Evolutionary conservation across 2,113 vertebrate species (phyloP), one percentile per base, ranked within the genome.

Genomic region (Osmerus mordax): DNA sequence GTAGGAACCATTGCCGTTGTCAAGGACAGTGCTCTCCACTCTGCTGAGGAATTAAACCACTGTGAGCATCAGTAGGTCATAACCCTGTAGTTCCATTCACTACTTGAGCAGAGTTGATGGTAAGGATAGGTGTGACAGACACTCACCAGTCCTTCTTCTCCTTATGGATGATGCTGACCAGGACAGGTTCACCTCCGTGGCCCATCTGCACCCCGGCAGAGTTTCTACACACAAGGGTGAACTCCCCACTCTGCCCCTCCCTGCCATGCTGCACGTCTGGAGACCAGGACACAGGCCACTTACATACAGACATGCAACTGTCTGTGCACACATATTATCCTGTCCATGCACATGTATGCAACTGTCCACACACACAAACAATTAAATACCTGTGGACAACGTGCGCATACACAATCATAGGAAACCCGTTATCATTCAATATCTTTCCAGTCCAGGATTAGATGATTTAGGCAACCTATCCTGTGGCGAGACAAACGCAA

Each of bases 1-100:
- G 81, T 96, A 99, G 0, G 95, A 94, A 0, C 96, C 96, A 5
- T 98, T 92, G 14, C 79, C 77, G 58, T 95, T 95, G 83, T 97
- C 96, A 8, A 87, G 84, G 61, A 96, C 88, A 0, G 78, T 71
- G 0, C 93, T 70, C 82, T 91, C 91, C 78, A 94, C 73, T 2
- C 80, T 72, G 80, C 96, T 98, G 73, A 29, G 60, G 19, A 62
- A 62, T 6, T 1, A n/a, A 11, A 19, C 23, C n/a, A 23, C 29
- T 64, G 61, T 63, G 62, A 32, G 8, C 32, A n/a, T 28, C 62
- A 29, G 62, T 4, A 32, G 62, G 15, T 64, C 7, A 64, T 7
- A 28, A 32, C 15, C 15, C 18, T 64, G 28, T 11, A 47, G 41
- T 47, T 47, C 41, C 41, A 47, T 47, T 47, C 9, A 47, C 41